These are phyloP conservation scores for Toxotes jaculatrix DNA, from an alignment of 2,113 vertebrate genomes.

Conservation along the genomic window DNA sequence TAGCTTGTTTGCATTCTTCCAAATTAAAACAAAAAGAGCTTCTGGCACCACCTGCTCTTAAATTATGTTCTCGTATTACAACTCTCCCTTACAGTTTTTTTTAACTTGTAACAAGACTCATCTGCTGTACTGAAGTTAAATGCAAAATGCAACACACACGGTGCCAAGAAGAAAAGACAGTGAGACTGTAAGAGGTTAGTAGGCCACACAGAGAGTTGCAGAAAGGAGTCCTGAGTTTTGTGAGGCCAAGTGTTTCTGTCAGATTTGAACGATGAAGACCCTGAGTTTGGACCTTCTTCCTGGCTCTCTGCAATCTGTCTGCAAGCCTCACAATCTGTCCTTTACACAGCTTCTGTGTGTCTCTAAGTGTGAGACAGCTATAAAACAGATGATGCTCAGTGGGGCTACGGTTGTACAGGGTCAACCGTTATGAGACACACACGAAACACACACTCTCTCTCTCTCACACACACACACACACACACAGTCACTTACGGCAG, in stretches of 20 bases:
- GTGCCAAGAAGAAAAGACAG: neutral
- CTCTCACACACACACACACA: slow-evolving; percentile 14
- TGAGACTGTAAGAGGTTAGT: neutral
- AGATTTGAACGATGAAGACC: slow-evolving; percentile 70
- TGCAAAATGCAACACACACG: neutral
- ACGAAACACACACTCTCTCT: slow-evolving; percentile 16
- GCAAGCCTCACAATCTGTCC: slow-evolving; percentile 49
- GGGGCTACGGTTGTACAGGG: slow-evolving; percentile 46
- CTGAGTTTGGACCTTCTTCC: slow-evolving; percentile 50
- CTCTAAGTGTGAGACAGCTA: slow-evolving; percentile 10
- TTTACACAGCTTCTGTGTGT: slow-evolving; percentile 7
- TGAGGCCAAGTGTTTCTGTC: slow-evolving; percentile 60
- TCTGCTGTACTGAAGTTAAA: neutral
- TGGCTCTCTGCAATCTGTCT: slow-evolving; percentile 65
- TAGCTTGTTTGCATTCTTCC: neutral
- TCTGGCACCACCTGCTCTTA: neutral
- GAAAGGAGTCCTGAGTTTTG: slow-evolving; percentile 24
- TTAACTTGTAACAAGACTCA: neutral
- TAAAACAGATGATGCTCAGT: slow-evolving; percentile 66
- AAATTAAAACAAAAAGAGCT: neutral
- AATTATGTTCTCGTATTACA: neutral
- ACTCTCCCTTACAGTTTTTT: neutral
- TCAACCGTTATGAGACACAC: slow-evolving; percentile 38
- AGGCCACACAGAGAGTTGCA: slow-evolving; percentile 17
- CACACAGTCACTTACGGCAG: slow-evolving; percentile 89